Conservation (phyloP, 2,888 invertebrate species). For the Euproctis similis region DNA sequence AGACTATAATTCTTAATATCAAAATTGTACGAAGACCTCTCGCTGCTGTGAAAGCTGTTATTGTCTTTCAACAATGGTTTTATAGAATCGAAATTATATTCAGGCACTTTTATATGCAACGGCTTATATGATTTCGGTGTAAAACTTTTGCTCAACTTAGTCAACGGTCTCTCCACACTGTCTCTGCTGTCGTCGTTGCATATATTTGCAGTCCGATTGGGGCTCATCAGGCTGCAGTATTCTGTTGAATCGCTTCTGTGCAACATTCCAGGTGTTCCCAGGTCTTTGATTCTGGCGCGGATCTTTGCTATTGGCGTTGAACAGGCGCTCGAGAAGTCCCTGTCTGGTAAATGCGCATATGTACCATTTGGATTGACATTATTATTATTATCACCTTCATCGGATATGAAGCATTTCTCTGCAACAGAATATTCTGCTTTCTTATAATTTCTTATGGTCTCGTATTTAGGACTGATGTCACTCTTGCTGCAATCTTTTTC, state of each 20-base stretch:
- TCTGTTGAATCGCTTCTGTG: constrained; percentile 69
- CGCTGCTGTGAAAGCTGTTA: constrained; percentile 24
- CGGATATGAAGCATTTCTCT: constrained; percentile 42
- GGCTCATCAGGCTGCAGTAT: constrained; percentile 66
- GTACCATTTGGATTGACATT: constrained; percentile 20
- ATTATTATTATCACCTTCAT: constrained; percentile 34
- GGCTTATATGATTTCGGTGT: constrained; percentile 68
- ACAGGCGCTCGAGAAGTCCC: constrained; percentile 53
- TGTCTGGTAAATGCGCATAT: constrained; percentile 41
- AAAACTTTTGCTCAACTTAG: constrained; percentile 61
- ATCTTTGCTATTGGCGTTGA: constrained; percentile 60
- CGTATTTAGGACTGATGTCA: constrained; percentile 45
- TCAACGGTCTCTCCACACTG: constrained; percentile 36
- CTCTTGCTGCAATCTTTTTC: constrained; percentile 46
- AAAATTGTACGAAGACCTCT: constrained; percentile 59
- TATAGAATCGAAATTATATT: constrained; percentile 55
- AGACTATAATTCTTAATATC: constrained; percentile 67
- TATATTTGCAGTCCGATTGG: constrained; percentile 44
- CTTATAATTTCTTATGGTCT: constrained; percentile 38
- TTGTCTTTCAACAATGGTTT: constrained; percentile 49
- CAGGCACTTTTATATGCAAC: constrained; percentile 64
- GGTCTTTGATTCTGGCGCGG: constrained; percentile 46
- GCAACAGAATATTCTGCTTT: constrained; percentile 26
- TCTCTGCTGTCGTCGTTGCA: constrained; percentile 38
- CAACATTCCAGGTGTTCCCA: constrained; percentile 49